Evolutionary conservation across 1,140 invertebrate genomes (phyloP).

Genomic region (Drosophila takahashii): DNA sequence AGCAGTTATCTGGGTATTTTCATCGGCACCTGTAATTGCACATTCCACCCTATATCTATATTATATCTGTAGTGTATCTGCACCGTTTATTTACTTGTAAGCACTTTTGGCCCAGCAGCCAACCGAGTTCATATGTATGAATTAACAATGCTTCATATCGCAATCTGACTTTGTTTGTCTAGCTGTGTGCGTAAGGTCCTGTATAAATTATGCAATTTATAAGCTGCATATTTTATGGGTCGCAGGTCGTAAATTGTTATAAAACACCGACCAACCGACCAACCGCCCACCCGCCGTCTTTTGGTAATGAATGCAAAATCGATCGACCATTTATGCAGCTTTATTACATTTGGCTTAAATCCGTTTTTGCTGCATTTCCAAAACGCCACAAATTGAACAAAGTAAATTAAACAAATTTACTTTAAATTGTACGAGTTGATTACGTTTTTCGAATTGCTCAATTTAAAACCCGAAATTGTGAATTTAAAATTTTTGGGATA

Average conservation of each 20-base stretch:
- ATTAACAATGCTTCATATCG: conserved; percentile 65
- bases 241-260: conserved; percentile 72
- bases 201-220: conserved; percentile 76
- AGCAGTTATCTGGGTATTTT: neutral
- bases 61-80: conserved; percentile 1
- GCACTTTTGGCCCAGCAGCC: conserved; percentile 43
- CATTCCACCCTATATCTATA: neutral
- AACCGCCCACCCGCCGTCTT: conserved; percentile 9
- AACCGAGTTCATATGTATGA: conserved; percentile 59
- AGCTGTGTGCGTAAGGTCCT: conserved; percentile 18
- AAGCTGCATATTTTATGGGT: conserved; percentile 73
- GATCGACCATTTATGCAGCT: conserved; percentile 42
- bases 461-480: too few species aligned
- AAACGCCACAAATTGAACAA: neutral
- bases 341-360: conserved; percentile 44
- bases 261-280: conserved; percentile 5
- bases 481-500: too few species aligned
- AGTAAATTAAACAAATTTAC: conserved; percentile 25
- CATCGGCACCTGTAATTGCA: conserved; percentile 12
- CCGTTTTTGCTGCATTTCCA: conserved; percentile 6
- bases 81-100: conserved; percentile 69
- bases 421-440: neutral
- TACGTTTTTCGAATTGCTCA: neutral
- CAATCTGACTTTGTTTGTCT: conserved; percentile 59
- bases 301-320: conserved; percentile 48